A percentile compares a stretch with the other conserved stretches of the same genome.
Conservation (phyloP, 2,113 vertebrate genomes). For the Leucopternis melanops region DNA sequence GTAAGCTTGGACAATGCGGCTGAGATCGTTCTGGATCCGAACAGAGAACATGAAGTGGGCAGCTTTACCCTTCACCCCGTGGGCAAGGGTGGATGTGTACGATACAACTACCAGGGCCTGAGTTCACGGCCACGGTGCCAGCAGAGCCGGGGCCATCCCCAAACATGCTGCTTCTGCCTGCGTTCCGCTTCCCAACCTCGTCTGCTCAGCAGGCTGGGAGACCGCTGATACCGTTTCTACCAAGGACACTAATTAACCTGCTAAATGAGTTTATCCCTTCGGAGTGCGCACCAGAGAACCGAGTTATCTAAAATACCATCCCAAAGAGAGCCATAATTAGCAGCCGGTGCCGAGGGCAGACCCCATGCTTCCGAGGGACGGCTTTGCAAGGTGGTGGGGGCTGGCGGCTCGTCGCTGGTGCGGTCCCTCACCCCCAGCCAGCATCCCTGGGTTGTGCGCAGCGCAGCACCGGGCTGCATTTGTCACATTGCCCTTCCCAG, state of each 20-base stretch:
- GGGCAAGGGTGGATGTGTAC: too few relatives aligned
- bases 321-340: neutral
- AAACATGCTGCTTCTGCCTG: fast-evolving
- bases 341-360: neutral
- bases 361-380: neutral
- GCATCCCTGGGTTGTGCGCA: fast-evolving
- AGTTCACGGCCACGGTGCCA: fast-evolving
- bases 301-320: neutral
- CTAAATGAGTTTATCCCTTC: neutral
- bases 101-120: fast-evolving
- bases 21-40: neutral
- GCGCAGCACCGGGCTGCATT: fast-evolving
- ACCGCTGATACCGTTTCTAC: neutral
- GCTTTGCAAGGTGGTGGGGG: too few relatives aligned
- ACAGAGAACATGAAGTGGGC: fast-evolving
- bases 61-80: fast-evolving
- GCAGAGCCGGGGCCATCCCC: neutral
- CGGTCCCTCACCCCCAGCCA: fast-evolving
- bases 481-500: neutral
- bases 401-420: fast-evolving
- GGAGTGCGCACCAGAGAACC: fast-evolving
- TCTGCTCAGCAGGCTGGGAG: neutral
- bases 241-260: constrained; percentile 1
- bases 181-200: fast-evolving
- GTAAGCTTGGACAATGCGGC: fast-evolving